Percentiles rank a stretch among this genome's conserved stretches.
Evolutionary conservation across 2,797 vertebrate species (phyloP).

Genomic region (Danio choprae): DNA sequence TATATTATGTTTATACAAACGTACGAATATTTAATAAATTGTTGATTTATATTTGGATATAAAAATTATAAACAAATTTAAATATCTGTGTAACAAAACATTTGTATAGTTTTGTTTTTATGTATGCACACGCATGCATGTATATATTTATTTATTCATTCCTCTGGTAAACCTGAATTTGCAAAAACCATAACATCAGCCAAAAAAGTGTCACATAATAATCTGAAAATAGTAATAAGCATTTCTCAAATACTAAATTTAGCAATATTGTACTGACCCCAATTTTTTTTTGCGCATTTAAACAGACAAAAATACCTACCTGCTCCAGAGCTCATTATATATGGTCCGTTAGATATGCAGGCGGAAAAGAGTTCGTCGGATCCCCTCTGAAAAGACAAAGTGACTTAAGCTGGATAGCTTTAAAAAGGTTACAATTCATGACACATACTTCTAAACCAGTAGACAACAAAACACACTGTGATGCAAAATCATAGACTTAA

Average conservation of each 20-base stretch:
- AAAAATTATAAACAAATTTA: no score
- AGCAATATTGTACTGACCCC: background rate
- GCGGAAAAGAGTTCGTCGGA: conserved; percentile 98
- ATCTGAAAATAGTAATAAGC: no score
- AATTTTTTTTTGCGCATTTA: background rate
- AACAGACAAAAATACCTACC: conserved; percentile 66
- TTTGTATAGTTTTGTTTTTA: no score
- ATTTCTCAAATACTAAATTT: no score
- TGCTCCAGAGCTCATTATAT: conserved; percentile 95
- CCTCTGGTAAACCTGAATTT: background rate
- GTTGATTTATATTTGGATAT: no score
- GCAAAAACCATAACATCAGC: background rate
- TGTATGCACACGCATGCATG: no score
- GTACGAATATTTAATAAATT: no score
- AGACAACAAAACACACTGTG: background rate
- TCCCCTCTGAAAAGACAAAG: conserved; percentile 88
- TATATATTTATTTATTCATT: background rate
- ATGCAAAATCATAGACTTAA: background rate
- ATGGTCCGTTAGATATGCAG: conserved; percentile 97
- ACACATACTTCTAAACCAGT: background rate
- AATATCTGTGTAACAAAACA: no score
- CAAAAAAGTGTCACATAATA: background rate
- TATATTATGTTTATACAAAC: no score
- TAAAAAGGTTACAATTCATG: background rate
- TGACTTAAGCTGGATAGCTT: background rate